Evolutionary conservation across 92 coral and sea anemone species (phyloP).

Genomic region (Parazoanthus swiftii): DNA sequence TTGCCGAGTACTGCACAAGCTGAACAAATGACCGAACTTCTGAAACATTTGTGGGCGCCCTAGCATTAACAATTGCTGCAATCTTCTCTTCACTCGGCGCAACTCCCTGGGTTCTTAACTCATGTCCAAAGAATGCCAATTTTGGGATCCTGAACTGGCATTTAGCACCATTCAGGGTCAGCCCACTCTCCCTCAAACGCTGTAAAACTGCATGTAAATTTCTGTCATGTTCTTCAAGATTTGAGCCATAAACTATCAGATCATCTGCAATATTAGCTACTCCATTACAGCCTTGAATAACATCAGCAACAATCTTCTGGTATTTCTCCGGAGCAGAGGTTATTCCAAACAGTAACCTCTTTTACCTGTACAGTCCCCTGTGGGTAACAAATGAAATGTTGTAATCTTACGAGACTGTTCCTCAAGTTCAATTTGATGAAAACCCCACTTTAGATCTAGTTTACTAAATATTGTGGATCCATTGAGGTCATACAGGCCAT

Average conservation of each 20-base stretch:
- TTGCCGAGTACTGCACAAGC: constrained; percentile 54
- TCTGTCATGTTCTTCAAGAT: constrained; percentile 45
- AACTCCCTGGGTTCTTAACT: constrained; percentile 36
- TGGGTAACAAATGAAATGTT: constrained; percentile 58
- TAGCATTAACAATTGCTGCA: constrained; percentile 48
- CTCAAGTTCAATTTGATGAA: constrained; percentile 25
- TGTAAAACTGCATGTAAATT: constrained; percentile 50
- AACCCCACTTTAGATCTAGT: constrained; percentile 54
- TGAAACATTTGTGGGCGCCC: too few species aligned
- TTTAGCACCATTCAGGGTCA: constrained; percentile 21
- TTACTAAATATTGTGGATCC: constrained; percentile 45
- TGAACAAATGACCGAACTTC: constrained; percentile 47
- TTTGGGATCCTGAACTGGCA: too few species aligned
- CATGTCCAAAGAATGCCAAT: constrained; percentile 51
- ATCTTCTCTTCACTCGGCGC: constrained; percentile 51
- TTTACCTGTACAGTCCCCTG: neutral
- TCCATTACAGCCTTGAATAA: constrained; percentile 53
- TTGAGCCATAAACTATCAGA: neutral
- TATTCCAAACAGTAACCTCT: too few species aligned
- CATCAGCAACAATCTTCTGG: constrained; percentile 56
- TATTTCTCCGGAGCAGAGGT: constrained; percentile 63
- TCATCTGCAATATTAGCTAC: constrained; percentile 61
- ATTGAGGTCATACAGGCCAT: constrained; percentile 23
- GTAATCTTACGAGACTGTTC: constrained; percentile 47
- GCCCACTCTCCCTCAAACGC: constrained; percentile 46